Conservation (phyloP, 2,888 invertebrate species). For the Lepetodrilus schrolli region DNA sequence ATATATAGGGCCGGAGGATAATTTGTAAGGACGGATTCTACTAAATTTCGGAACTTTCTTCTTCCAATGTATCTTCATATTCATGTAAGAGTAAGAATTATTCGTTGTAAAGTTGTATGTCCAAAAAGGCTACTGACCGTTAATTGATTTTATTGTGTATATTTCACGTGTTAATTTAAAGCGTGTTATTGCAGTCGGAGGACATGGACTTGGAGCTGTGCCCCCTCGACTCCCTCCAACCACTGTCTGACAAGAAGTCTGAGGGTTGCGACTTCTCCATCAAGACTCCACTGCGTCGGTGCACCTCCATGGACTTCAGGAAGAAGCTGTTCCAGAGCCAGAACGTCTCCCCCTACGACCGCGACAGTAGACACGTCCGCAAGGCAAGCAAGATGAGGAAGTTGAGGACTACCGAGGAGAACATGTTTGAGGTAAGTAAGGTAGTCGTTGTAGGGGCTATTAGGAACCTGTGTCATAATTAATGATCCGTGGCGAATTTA, state of each 20-base stretch:
- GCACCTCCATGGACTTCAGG: slow-evolving; percentile 19
- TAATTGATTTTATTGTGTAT: too few relatives aligned
- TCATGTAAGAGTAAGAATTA: too few relatives aligned
- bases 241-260: neutral
- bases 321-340: slow-evolving; percentile 23
- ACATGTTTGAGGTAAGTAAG: neutral
- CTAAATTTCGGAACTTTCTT: too few relatives aligned
- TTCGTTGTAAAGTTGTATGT: too few relatives aligned
- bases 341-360: neutral
- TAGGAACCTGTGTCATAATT: too few relatives aligned
- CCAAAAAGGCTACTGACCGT: too few relatives aligned
- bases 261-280: neutral
- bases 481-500: neutral
- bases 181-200: slow-evolving; percentile 3
- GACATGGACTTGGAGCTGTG: slow-evolving; percentile 12
- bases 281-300: slow-evolving; percentile 5
- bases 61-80: too few relatives aligned
- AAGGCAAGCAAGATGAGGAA: slow-evolving; percentile 18
- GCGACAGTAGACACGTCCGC: neutral
- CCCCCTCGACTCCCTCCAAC: neutral
- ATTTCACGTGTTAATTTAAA: too few relatives aligned
- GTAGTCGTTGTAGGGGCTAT: too few relatives aligned
- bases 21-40: too few relatives aligned
- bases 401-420: neutral
- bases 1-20: too few relatives aligned